Percentiles rank a stretch among this genome's conserved stretches.
These are phyloP conservation scores for Drosophila algonquin DNA, from an alignment of 2,888 invertebrate species.

Conservation along the genomic window DNA sequence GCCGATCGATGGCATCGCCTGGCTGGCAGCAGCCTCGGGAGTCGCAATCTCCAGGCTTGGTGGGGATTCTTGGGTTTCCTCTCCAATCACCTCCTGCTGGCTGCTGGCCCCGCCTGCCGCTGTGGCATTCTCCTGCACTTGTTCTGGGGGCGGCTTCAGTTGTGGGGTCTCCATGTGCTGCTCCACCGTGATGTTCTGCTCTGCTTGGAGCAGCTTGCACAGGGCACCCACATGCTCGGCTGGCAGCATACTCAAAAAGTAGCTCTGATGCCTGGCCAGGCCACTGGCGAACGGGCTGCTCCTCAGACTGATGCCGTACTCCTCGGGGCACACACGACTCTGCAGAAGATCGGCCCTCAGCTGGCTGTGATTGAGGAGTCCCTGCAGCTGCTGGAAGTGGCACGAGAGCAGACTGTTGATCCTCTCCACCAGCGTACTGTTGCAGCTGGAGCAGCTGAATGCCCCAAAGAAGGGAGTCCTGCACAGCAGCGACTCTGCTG, in stretches of 20 bases:
- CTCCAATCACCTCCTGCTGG: not conserved
- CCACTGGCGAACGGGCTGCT: constrained; percentile 65
- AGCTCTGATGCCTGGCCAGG: constrained; percentile 82
- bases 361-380: constrained; percentile 86
- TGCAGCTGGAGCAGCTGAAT: constrained; percentile 90
- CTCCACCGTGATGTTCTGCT: constrained; percentile 30
- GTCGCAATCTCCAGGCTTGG: constrained; percentile 34
- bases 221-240: constrained; percentile 90
- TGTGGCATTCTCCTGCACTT: constrained; percentile 29
- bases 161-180: constrained; percentile 8
- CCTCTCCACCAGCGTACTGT: constrained; percentile 88
- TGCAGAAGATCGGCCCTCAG: constrained; percentile 86
- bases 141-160: constrained; percentile 3
- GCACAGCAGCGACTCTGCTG: constrained; percentile 84
- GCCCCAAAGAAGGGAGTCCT: constrained; percentile 89
- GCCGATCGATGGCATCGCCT: constrained; percentile 29
- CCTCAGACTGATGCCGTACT: constrained; percentile 84
- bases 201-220: constrained; percentile 89
- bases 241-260: constrained; percentile 87
- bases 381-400: constrained; percentile 86
- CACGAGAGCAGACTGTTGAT: constrained; percentile 91
- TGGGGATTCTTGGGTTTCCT: not conserved
- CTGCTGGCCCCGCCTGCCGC: not conserved
- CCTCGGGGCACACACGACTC: constrained; percentile 86
- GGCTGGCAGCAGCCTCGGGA: constrained; percentile 45